A percentile compares a stretch with the other conserved stretches of the same genome.
Evolutionary conservation across 2,113 vertebrate species (phyloP).

Genomic region (Merops nubicus): DNA sequence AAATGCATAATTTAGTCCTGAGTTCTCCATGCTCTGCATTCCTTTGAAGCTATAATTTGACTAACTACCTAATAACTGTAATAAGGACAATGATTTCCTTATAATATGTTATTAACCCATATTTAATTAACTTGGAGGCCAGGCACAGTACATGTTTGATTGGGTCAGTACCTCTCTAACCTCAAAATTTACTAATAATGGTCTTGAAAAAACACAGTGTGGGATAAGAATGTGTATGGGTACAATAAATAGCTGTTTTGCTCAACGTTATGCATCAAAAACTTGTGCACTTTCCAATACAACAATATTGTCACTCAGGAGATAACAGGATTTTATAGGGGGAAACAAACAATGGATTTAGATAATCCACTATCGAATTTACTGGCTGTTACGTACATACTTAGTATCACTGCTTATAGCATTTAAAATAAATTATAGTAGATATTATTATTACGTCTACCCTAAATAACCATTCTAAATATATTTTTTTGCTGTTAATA

Average conservation of each 20-base stretch:
- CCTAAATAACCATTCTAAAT: conserved; percentile 4
- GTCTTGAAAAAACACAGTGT: conserved; percentile 49
- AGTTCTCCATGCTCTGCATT: conserved; percentile 86
- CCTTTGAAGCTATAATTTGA: conserved; percentile 90
- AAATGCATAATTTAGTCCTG: conserved; percentile 91
- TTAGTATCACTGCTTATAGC: not conserved
- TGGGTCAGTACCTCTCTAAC: conserved; percentile 79
- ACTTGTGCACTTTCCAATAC: conserved; percentile 22
- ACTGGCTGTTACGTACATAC: not conserved
- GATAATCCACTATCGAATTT: not conserved
- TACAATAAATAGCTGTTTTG: conserved; percentile 22
- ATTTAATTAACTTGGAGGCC: conserved; percentile 82
- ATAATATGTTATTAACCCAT: conserved; percentile 84
- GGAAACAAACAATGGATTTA: conserved; percentile 42
- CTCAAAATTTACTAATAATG: conserved; percentile 79
- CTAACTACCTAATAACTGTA: conserved; percentile 94
- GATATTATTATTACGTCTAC: not conserved
- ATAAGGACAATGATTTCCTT: conserved; percentile 90
- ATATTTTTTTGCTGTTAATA: not conserved
- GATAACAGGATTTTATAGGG: conserved; percentile 29
- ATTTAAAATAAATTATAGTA: not conserved
- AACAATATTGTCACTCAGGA: not conserved
- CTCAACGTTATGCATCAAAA: conserved; percentile 29
- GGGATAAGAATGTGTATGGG: conserved; percentile 26
- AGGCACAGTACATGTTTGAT: conserved; percentile 75